phyloP scores from a whole-genome alignment of 2,888 invertebrate genomes.

The Marasmarcha lunaedactyla region DNA sequence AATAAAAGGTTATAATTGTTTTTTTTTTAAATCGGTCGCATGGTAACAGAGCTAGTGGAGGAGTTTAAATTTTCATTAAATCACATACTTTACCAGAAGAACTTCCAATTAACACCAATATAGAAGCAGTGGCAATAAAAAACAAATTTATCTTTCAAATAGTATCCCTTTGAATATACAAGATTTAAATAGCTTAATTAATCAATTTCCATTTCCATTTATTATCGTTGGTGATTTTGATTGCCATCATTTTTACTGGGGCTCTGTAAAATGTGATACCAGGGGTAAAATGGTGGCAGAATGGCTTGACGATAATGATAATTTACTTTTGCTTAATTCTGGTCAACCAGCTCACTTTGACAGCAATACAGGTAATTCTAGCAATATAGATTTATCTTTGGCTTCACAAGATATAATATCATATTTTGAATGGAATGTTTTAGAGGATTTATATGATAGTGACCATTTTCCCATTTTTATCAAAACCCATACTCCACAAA shows the following conservation, averaged over 20 bases:
- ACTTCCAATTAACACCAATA: background rate
- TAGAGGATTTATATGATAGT: slow-evolving; percentile 14
- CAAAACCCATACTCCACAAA: background rate
- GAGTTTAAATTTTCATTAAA: background rate
- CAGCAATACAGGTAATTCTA: slow-evolving; percentile 8
- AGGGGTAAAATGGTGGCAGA: slow-evolving; percentile 9
- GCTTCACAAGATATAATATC: slow-evolving; percentile 13
- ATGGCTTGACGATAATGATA: slow-evolving; percentile 5
- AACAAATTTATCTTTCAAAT: slow-evolving; percentile 10
- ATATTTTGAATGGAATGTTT: slow-evolving; percentile 16
- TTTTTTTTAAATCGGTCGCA: slow-evolving; percentile 23
- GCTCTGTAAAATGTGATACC: slow-evolving; percentile 11
- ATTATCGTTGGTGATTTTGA: slow-evolving; percentile 1
- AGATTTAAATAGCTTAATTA: slow-evolving; percentile 40
- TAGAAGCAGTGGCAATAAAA: slow-evolving; percentile 9
- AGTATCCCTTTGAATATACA: slow-evolving; percentile 4
- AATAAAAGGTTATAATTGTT: slow-evolving; percentile 6
- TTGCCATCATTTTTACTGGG: slow-evolving; percentile 12
- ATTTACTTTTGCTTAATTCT: slow-evolving; percentile 6
- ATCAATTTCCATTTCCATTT: slow-evolving; percentile 59
- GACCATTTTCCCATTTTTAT: slow-evolving; percentile 12
- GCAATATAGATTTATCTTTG: slow-evolving; percentile 11
- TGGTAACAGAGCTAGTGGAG: slow-evolving; percentile 46
- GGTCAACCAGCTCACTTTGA: slow-evolving; percentile 11
- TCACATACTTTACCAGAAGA: background rate